These are phyloP conservation scores for Acrobasis suavella DNA, from an alignment of 2,888 invertebrate species.

Conservation along the genomic window DNA sequence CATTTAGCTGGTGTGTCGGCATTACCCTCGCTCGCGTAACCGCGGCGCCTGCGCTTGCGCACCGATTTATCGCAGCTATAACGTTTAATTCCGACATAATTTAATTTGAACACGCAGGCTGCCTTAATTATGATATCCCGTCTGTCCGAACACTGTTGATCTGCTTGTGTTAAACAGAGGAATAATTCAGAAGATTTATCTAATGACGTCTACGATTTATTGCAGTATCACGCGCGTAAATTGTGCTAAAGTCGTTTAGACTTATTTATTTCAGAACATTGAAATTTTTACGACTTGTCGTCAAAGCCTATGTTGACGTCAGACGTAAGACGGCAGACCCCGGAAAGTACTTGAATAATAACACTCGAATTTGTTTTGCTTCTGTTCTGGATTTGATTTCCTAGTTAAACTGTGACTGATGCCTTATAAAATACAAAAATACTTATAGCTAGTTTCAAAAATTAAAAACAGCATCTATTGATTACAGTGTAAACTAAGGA, in stretches of 20 bases:
- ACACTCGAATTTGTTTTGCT: too few relatives aligned
- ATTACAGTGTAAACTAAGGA: too few relatives aligned
- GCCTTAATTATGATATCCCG: constrained; percentile 72
- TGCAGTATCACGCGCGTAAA: background rate
- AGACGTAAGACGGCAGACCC: too few relatives aligned
- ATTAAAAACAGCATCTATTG: too few relatives aligned
- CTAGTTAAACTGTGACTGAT: too few relatives aligned
- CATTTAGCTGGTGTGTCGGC: constrained; percentile 37
- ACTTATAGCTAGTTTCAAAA: too few relatives aligned
- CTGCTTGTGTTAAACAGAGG: constrained; percentile 4
- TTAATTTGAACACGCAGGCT: constrained; percentile 71
- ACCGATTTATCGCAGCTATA: constrained; percentile 62
- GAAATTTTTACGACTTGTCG: background rate
- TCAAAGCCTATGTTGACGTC: background rate
- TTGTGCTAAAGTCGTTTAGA: background rate
- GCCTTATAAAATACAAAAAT: too few relatives aligned
- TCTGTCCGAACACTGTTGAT: constrained; percentile 33
- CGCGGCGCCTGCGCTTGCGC: constrained; percentile 54
- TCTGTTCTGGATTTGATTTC: too few relatives aligned
- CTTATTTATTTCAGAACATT: background rate
- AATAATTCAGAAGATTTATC: constrained; percentile 8
- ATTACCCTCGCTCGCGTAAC: constrained; percentile 61
- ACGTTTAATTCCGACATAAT: constrained; percentile 74
- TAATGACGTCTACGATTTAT: constrained; percentile 4
- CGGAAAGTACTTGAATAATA: too few relatives aligned